Evolutionary conservation across 2,888 invertebrate genomes (phyloP), one percentile per base, ranked within the genome.

Genomic region (Folsomia manolachei): DNA sequence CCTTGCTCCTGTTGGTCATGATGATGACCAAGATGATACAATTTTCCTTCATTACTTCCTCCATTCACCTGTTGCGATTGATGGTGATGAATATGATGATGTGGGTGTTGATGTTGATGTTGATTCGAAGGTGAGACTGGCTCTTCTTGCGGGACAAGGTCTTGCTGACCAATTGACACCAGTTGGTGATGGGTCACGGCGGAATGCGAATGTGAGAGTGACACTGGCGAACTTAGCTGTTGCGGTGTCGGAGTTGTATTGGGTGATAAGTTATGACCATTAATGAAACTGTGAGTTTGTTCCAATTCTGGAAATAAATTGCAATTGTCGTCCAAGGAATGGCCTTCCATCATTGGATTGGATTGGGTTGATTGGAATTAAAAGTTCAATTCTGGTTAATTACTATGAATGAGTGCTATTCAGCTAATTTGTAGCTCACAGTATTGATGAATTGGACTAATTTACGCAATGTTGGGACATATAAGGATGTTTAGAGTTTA

Each of bases 241-340:
- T 63, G 71, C 39, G 60, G 72, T 52, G 71, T 56, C 11, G 56
- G 19, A 19, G 56, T 56, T 4, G 18, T 18, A 4, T 7, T 18
- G 11, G 56, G 71, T 63, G 69, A 74, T 63, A 74, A 23, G 39
- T 71, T 71, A 69, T 78, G 76, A 19, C 79, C 77, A 78, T 80
- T 80, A 39, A 39, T 39, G 76, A 79, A 80, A 77, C 80, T 78
- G 75, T 80, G 80, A 71, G 76, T 72, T 74, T 77, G 77, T 71
- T 80, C 80, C 74, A 80, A 77, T 74, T 80, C 80, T 73, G 80
- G 80, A 77, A 80, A 80, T 75, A 80, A 79, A 68, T 80, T 78
- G 14, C 39, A 39, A 56, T 56, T 56, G 76, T 80, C 78, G 74
- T 80, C 80, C 72, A 80, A 76, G 75, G 79, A 78, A 76, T 80